Percentiles rank a stretch among this genome's conserved stretches.
These are phyloP conservation scores for Amiota minor DNA, from an alignment of 2,888 invertebrate genomes.

Conservation along the genomic window DNA sequence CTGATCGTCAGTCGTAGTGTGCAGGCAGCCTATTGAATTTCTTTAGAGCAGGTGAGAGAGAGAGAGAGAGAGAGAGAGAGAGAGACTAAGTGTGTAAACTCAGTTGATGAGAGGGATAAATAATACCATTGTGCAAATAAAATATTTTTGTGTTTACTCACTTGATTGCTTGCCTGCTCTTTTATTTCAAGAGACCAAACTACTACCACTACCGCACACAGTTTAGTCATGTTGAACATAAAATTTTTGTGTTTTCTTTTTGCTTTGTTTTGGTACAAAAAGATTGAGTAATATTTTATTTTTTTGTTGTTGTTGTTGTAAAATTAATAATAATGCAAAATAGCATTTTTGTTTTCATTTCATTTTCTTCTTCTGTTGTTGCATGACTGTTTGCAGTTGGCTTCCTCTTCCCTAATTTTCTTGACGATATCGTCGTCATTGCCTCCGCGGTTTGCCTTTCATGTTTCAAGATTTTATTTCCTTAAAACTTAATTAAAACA, in stretches of 20 bases:
- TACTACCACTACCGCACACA: too few relatives aligned
- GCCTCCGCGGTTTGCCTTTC: not conserved
- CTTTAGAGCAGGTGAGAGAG: not conserved
- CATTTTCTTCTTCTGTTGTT: constrained; percentile 45
- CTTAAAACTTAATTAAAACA: not conserved
- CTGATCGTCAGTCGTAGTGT: not conserved
- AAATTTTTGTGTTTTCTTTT: too few relatives aligned
- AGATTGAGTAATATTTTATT: not conserved
- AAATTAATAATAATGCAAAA: not conserved
- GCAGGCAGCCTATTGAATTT: too few relatives aligned
- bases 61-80: constrained; percentile 26
- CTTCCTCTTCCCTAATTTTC: constrained; percentile 32
- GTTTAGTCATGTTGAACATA: too few relatives aligned
- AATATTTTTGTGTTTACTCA: too few relatives aligned
- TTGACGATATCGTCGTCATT: constrained; percentile 17
- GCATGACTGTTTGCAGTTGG: not conserved
- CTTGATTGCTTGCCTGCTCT: too few relatives aligned
- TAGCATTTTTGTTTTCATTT: constrained; percentile 38
- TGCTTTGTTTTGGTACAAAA: not conserved
- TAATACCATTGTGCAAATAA: too few relatives aligned
- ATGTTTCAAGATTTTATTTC: constrained; percentile 1
- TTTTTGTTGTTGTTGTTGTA: not conserved
- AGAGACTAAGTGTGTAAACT: constrained; percentile 38
- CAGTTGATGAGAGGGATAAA: too few relatives aligned
- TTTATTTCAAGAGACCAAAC: too few relatives aligned